These are phyloP conservation scores for Smutsia temminckii DNA, from an alignment of 2,797 vertebrate genomes.

Conservation along the genomic window DNA sequence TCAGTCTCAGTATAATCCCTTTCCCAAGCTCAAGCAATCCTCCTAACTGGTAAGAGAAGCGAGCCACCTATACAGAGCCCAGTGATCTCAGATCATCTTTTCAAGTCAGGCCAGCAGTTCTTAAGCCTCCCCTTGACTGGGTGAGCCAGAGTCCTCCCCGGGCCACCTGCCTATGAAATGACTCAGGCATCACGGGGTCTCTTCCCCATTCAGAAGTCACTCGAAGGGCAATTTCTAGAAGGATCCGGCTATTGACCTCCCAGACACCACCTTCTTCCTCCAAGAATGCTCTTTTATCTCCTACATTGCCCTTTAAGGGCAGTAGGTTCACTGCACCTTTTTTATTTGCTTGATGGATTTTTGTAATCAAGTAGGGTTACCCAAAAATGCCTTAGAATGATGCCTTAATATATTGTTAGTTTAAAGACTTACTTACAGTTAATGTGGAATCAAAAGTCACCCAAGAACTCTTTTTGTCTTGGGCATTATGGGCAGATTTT, in stretches of 20 bases:
- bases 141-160: background rate
- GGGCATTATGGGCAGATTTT: background rate
- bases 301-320: background rate
- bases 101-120: background rate
- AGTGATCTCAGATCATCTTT: background rate
- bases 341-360: background rate
- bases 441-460: background rate
- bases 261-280: background rate
- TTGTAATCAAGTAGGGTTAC: conserved; percentile 14
- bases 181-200: background rate
- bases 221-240: background rate
- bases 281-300: background rate
- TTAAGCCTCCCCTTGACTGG: background rate
- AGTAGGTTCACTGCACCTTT: background rate
- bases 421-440: background rate
- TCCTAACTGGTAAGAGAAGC: background rate
- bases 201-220: background rate
- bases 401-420: background rate
- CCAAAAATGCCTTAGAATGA: conserved; percentile 2
- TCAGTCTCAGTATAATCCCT: background rate
- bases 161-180: background rate
- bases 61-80: background rate
- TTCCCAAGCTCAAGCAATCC: background rate
- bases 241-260: background rate
- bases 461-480: background rate